A percentile compares a stretch with the other conserved stretches of the same genome.
These are phyloP conservation scores for Amniataba percoides DNA, from an alignment of 2,797 vertebrate genomes.

Conservation along the genomic window DNA sequence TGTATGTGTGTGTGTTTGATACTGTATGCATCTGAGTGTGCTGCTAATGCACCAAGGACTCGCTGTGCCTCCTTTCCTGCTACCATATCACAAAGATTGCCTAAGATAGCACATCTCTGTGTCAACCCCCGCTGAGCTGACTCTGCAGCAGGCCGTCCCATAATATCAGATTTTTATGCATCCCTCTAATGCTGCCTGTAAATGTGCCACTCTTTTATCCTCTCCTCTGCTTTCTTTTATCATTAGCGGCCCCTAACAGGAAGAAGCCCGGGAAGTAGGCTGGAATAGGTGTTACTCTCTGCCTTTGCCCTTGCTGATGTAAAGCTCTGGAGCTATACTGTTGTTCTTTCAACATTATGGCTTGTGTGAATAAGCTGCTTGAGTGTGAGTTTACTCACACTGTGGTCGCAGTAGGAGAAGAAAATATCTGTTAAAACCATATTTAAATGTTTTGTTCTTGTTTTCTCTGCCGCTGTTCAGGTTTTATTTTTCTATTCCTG, in stretches of 20 bases:
- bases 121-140: slow-evolving; percentile 72
- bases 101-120: slow-evolving; percentile 67
- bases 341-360: slow-evolving; percentile 18
- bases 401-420: neutral
- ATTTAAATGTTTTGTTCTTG: neutral
- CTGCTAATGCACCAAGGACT: slow-evolving; percentile 60
- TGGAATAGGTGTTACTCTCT: slow-evolving; percentile 28
- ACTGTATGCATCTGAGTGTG: slow-evolving; percentile 28
- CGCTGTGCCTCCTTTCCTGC: slow-evolving; percentile 35
- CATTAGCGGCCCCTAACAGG: slow-evolving; percentile 47
- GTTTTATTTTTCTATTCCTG: neutral
- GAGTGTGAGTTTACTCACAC: slow-evolving; percentile 1
- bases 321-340: slow-evolving; percentile 2
- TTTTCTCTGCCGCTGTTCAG: neutral
- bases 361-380: slow-evolving; percentile 2
- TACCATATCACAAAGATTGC: slow-evolving; percentile 58
- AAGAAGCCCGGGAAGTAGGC: slow-evolving; percentile 26
- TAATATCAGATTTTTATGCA: slow-evolving; percentile 80
- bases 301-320: slow-evolving; percentile 37
- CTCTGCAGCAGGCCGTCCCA: slow-evolving; percentile 69
- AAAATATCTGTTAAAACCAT: neutral
- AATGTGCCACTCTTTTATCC: slow-evolving; percentile 73
- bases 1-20: slow-evolving; percentile 12
- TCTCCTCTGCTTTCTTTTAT: slow-evolving; percentile 66
- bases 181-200: slow-evolving; percentile 70